These are phyloP conservation scores for Loxodonta africana DNA, from an alignment of 2,113 vertebrate species.

Conservation along the genomic window DNA sequence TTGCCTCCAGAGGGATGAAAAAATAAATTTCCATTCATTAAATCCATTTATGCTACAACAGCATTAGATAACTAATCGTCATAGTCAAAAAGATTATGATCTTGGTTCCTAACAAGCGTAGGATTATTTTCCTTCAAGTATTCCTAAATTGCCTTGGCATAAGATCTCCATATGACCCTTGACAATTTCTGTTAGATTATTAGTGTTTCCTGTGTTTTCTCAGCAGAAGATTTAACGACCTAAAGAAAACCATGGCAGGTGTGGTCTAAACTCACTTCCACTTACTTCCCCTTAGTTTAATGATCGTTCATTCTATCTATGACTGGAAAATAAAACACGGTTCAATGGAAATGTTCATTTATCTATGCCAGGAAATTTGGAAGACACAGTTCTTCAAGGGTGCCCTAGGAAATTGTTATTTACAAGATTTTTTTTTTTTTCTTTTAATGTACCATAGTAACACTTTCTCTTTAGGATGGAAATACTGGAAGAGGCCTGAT, in stretches of 20 bases:
- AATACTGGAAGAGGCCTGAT: background rate
- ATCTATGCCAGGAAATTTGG: no score
- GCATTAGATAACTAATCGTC: background rate
- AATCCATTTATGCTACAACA: no score
- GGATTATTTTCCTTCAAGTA: constrained; percentile 58
- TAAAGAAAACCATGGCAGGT: background rate
- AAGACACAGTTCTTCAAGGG: background rate
- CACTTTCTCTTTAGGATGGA: constrained; percentile 27
- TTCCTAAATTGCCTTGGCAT: constrained; percentile 2
- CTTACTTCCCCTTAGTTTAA: background rate
- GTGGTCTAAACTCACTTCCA: background rate
- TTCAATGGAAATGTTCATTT: background rate
- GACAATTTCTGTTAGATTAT: constrained; percentile 55
- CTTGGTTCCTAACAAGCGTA: background rate
- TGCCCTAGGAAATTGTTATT: constrained; percentile 31
- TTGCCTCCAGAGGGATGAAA: no score
- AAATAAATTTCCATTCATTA: no score
- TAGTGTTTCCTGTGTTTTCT: constrained; percentile 64
- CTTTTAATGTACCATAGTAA: background rate
- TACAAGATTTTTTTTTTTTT: background rate
- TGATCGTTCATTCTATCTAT: background rate
- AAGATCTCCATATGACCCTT: background rate
- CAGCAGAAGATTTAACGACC: constrained; percentile 48
- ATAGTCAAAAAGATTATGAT: constrained; percentile 1
- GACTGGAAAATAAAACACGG: constrained; percentile 10